Evolutionary conservation across 2,113 vertebrate species (phyloP).

Genomic region (Atlantisia rogersi): DNA sequence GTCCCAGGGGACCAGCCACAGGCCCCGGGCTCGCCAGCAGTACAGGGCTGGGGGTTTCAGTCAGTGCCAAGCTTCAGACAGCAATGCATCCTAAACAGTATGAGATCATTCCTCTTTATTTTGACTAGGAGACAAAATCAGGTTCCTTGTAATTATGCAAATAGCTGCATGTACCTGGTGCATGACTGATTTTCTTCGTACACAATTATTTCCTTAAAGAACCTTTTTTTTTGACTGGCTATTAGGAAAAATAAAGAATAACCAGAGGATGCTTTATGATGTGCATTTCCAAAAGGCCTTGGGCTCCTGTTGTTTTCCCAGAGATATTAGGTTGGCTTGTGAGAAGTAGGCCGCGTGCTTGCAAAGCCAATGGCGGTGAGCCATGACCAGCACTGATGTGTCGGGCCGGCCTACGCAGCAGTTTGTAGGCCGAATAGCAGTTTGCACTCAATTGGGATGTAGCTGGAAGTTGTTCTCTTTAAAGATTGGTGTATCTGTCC

Average conservation of each 20-base stretch:
- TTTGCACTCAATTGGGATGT: not conserved
- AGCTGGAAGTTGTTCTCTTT: not conserved
- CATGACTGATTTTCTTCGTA: not conserved
- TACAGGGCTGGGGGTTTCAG: not conserved
- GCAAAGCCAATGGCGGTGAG: too few species aligned
- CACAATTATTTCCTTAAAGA: conserved; percentile 25
- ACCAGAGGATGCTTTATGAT: conserved; percentile 3
- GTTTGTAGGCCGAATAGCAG: not conserved
- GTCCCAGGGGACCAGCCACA: too few species aligned
- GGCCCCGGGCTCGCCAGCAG: rapidly evolving
- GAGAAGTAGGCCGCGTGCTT: not conserved
- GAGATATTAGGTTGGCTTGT: not conserved
- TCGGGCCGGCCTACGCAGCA: rapidly evolving
- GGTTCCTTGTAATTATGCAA: conserved; percentile 41
- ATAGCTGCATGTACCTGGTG: not conserved
- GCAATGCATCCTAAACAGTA: not conserved
- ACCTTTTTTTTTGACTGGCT: not conserved
- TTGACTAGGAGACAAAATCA: not conserved
- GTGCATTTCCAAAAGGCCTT: not conserved
- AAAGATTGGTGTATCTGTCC: not conserved
- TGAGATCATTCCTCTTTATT: not conserved
- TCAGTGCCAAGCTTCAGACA: not conserved
- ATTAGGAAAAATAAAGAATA: not conserved
- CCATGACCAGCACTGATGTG: too few species aligned
- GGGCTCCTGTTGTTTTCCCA: not conserved